Evolutionary conservation across 1,140 invertebrate genomes (phyloP).

Genomic region (Laodelphax striatellus): DNA sequence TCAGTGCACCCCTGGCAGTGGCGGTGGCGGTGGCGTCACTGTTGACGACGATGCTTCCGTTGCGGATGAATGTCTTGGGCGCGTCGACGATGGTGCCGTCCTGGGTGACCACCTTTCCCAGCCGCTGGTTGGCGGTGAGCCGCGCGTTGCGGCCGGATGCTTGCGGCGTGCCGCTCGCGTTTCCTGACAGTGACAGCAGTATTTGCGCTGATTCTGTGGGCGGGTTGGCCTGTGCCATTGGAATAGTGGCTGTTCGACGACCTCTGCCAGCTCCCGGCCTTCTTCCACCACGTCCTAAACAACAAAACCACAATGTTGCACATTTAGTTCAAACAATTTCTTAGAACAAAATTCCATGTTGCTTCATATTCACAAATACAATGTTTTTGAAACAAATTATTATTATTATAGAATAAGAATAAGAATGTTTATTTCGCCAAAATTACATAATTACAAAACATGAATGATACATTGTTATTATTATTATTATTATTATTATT

Average conservation of each 20-base stretch:
- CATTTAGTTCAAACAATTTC: conserved; percentile 7
- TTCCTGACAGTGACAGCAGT: conserved; percentile 25
- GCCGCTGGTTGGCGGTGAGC: conserved; percentile 10
- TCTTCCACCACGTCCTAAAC: conserved; percentile 13
- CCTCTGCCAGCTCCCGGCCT: conserved; percentile 17
- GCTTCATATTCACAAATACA: too few relatives aligned
- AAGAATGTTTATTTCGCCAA: too few relatives aligned
- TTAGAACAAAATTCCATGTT: too few relatives aligned
- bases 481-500: too few relatives aligned
- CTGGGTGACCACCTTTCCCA: not conserved
- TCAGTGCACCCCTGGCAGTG: not conserved
- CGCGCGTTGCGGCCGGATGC: conserved; percentile 17
- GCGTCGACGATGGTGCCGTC: not conserved
- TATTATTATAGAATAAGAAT: too few relatives aligned
- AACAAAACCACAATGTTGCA: not conserved
- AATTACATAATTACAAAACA: too few relatives aligned
- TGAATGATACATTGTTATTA: too few relatives aligned
- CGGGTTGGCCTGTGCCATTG: conserved; percentile 11
- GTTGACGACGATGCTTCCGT: not conserved
- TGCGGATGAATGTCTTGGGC: not conserved
- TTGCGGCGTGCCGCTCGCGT: conserved; percentile 15
- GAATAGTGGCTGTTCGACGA: conserved; percentile 5
- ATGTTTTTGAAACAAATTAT: too few relatives aligned
- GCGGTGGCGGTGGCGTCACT: not conserved
- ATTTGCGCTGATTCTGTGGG: conserved; percentile 27